Conservation (phyloP, 2,888 invertebrate species). For the Drosophila limbata region DNA sequence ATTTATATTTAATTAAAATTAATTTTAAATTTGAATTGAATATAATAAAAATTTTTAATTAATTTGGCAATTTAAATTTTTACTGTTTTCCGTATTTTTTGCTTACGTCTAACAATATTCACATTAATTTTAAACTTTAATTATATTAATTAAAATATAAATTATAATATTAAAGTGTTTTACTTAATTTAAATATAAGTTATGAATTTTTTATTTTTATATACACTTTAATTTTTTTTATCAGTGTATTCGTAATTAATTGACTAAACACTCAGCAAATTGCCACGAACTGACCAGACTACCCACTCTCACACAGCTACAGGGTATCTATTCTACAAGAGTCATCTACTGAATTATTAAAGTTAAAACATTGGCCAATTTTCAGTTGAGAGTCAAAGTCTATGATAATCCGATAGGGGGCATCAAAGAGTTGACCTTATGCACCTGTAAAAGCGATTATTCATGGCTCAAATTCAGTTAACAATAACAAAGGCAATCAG, state of each 20-base stretch:
- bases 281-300: slow-evolving; percentile 15
- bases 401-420: background rate
- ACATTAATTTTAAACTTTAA: too few relatives aligned
- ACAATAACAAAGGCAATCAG: slow-evolving; percentile 17
- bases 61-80: too few relatives aligned
- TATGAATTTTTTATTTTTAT: too few relatives aligned
- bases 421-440: slow-evolving; percentile 28
- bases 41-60: too few relatives aligned
- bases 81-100: too few relatives aligned
- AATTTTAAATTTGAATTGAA: too few relatives aligned
- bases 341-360: slow-evolving; percentile 20
- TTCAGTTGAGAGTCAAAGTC: slow-evolving; percentile 16
- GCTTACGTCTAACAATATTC: too few relatives aligned
- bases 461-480: slow-evolving; percentile 30
- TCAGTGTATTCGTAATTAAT: slow-evolving; percentile 43
- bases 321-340: slow-evolving; percentile 5
- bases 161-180: too few relatives aligned
- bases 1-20: too few relatives aligned
- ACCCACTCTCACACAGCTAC: slow-evolving; percentile 13
- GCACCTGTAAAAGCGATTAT: slow-evolving; percentile 28
- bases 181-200: too few relatives aligned
- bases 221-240: too few relatives aligned
- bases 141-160: too few relatives aligned
- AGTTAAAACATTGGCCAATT: slow-evolving; percentile 29
- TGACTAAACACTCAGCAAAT: slow-evolving; percentile 20